Conservation (phyloP, 2,113 vertebrate genomes). For the Fulmarus glacialis region DNA sequence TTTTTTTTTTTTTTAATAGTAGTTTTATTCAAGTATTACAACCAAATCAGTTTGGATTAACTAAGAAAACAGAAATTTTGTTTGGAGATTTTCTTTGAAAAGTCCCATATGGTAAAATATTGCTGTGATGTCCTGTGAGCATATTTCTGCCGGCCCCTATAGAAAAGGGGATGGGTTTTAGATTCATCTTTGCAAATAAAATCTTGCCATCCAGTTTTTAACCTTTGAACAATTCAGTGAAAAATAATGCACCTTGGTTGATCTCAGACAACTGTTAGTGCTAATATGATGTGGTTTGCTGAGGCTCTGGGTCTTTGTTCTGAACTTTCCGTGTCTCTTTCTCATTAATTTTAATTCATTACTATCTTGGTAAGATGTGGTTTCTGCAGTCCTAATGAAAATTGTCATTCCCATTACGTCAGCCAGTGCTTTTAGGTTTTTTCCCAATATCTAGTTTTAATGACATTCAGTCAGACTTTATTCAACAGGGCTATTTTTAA, state of each 20-base stretch:
- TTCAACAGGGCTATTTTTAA: neutral
- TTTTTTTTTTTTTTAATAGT: neutral
- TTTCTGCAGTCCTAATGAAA: neutral
- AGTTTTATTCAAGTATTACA: neutral
- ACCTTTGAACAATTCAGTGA: neutral
- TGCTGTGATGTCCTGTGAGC: neutral
- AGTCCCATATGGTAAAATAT: neutral
- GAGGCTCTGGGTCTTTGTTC: neutral
- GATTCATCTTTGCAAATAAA: neutral
- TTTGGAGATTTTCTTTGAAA: conserved; percentile 10
- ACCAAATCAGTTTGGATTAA: neutral
- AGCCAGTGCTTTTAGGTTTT: neutral
- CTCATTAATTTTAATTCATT: neutral
- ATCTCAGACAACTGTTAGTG: neutral
- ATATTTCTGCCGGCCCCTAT: neutral
- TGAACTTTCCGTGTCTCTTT: neutral
- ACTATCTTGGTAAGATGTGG: neutral
- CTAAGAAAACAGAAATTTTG: neutral
- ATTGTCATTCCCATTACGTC: neutral
- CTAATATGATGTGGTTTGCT: neutral
- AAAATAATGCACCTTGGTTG: neutral
- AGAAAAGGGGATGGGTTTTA: neutral
- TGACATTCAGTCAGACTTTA: neutral
- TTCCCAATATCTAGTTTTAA: neutral
- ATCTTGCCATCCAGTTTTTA: neutral